These are phyloP conservation scores for Onchidella celtica DNA, from an alignment of 2,888 invertebrate genomes.

Conservation along the genomic window DNA sequence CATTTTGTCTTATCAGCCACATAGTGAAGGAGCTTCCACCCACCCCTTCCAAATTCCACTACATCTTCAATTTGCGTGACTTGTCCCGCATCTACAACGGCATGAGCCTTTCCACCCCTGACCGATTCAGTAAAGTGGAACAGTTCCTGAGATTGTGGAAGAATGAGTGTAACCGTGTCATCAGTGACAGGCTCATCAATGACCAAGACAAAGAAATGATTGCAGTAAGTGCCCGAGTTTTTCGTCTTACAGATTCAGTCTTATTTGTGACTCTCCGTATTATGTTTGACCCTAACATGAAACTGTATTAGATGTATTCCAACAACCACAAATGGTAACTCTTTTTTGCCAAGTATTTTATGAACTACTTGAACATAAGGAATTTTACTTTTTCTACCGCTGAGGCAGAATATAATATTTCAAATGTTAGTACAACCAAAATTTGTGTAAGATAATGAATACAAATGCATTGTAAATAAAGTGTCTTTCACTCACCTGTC, in stretches of 20 bases:
- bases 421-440: too few relatives aligned
- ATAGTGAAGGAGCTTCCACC: slow-evolving; percentile 90
- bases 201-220: slow-evolving; percentile 81
- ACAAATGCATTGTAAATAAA: too few relatives aligned
- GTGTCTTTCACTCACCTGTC: too few relatives aligned
- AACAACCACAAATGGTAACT: too few relatives aligned
- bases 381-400: too few relatives aligned
- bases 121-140: slow-evolving; percentile 85
- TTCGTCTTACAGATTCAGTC: background rate
- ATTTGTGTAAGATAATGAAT: too few relatives aligned
- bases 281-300: background rate
- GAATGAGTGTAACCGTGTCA: slow-evolving; percentile 92
- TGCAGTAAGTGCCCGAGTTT: slow-evolving; percentile 59
- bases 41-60: slow-evolving; percentile 96
- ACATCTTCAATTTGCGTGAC: slow-evolving; percentile 95
- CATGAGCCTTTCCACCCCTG: slow-evolving; percentile 88
- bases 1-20: too few relatives aligned
- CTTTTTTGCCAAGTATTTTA: too few relatives aligned
- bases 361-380: too few relatives aligned
- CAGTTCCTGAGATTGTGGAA: slow-evolving; percentile 93
- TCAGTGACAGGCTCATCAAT: slow-evolving; percentile 91
- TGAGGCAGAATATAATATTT: too few relatives aligned
- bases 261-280: background rate
- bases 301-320: background rate
- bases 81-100: slow-evolving; percentile 92